Base-by-base conservation (phyloP, 2,888 invertebrate species). In the Ferdinandea cuprea region DNA sequence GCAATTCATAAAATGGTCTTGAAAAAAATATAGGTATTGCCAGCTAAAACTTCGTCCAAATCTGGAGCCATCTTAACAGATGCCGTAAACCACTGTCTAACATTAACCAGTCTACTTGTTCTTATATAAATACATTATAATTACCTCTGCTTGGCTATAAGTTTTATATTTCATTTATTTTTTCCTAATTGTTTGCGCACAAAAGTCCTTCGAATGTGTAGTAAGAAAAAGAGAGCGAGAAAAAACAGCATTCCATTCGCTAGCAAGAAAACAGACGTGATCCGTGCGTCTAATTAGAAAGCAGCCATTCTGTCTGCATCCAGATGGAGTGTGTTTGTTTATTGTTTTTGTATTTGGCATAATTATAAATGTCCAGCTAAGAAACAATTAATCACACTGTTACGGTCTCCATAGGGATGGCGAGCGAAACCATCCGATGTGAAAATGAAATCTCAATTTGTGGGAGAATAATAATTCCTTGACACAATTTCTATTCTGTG, bases 361-460 rank as follows among this genome's bases (percentile, higher is more conserved):
- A 81, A 81, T 81, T 77, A 77, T 77, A 66, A 71, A 66, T 66
- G 81, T 72, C 77, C 59, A 81, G 71, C 65, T 71, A 44, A 50
- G 44, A 58, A 65, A 61, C 71, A 65, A 81, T 81, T 81, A 72
- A 66, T 81, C 77, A 71, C 59, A 32, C 50, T 37, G 17, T 50
- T 59, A 72, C 44, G 44, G 15, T 40, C 54, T 21, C 59, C 15
- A 2, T 4, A 40, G 46, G 37, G 9, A 46, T 28, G 50, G 13
- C 54, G 37, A 73, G n/a, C 37, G 11, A 1, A 5, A n/a, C 30
- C 4, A 30, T 8, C 37, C 54, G 30, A 52, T 37, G n/a, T n/a
- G 15, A 40, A 58, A 52, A 65, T 63, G 56, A 35, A 50, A 56
- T 78, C 63, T 63, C 28, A 71, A 71, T 65, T 63, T 71, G 71